Percentiles rank a stretch among this genome's conserved stretches.
Evolutionary conservation across 2,888 invertebrate genomes (phyloP).

Genomic region (Leptarthrus brevirostris): DNA sequence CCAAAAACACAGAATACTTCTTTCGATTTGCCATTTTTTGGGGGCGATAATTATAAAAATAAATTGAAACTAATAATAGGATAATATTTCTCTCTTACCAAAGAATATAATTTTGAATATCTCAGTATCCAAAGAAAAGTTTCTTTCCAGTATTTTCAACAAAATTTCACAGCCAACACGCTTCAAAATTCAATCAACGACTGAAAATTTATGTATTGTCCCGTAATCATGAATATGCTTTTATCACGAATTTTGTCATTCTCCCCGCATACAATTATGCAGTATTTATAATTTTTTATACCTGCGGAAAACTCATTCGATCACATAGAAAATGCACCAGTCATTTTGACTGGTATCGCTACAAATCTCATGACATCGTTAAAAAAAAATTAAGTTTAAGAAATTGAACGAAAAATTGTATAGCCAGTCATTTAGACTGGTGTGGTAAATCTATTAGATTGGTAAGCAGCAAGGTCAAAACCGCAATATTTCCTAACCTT

Average conservation of each 20-base stretch:
- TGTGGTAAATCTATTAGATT: too few relatives aligned
- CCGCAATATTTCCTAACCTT: too few relatives aligned
- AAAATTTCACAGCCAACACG: too few relatives aligned
- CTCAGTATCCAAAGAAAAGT: slow-evolving; percentile 51
- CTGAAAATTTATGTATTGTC: too few relatives aligned
- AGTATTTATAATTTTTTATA: slow-evolving; percentile 34
- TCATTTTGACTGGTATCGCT: not conserved
- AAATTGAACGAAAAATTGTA: too few relatives aligned
- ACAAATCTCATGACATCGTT: not conserved
- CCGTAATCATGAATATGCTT: too few relatives aligned
- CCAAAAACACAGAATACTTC: slow-evolving; percentile 39
- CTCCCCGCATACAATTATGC: too few relatives aligned
- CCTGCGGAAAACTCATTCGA: slow-evolving; percentile 12
- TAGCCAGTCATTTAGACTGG: too few relatives aligned
- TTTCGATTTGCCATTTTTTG: slow-evolving; percentile 49
- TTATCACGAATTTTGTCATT: too few relatives aligned
- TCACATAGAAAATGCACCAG: slow-evolving; percentile 32
- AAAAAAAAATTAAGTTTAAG: too few relatives aligned
- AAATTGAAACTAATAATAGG: slow-evolving; percentile 50
- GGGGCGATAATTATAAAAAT: slow-evolving; percentile 51
- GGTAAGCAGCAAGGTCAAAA: too few relatives aligned
- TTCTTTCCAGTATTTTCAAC: slow-evolving; percentile 49
- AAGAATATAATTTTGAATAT: slow-evolving; percentile 52
- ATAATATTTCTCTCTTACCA: slow-evolving; percentile 42
- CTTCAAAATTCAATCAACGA: too few relatives aligned